Percentiles rank a stretch among this genome's conserved stretches.
These are phyloP conservation scores for Lasioglossum marginatum DNA, from an alignment of 2,888 invertebrate species.

Conservation along the genomic window DNA sequence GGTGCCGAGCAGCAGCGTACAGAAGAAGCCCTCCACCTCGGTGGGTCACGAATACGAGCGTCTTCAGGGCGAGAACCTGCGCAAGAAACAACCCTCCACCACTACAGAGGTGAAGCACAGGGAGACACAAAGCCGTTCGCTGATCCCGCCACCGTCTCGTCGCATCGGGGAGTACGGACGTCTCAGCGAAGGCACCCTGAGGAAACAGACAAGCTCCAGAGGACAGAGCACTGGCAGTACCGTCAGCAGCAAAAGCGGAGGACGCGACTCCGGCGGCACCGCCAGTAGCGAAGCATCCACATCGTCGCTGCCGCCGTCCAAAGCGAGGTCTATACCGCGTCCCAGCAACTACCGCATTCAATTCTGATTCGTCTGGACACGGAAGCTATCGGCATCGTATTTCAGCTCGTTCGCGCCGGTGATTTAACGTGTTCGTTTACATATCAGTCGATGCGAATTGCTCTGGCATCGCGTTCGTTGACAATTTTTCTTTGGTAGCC, in stretches of 20 bases:
- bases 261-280: constrained; percentile 86
- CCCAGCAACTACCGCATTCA: constrained; percentile 91
- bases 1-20: constrained; percentile 58
- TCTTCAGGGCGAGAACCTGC: constrained; percentile 85
- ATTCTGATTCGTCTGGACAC: constrained; percentile 84
- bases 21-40: constrained; percentile 70
- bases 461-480: background rate
- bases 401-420: background rate
- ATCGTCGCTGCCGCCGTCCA: constrained; percentile 88
- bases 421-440: background rate
- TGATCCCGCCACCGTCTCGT: constrained; percentile 86
- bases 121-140: constrained; percentile 85
- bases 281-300: constrained; percentile 86
- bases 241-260: constrained; percentile 84
- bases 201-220: constrained; percentile 76
- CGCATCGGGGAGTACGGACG: constrained; percentile 87
- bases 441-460: constrained; percentile 5
- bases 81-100: constrained; percentile 80
- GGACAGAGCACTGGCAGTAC: constrained; percentile 82
- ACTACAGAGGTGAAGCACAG: constrained; percentile 82
- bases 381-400: background rate
- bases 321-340: constrained; percentile 87
- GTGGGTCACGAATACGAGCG: constrained; percentile 88
- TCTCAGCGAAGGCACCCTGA: constrained; percentile 84
- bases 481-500: background rate